phyloP scores from a whole-genome alignment of 2,888 invertebrate species.

The Pseudococcus longispinus region DNA sequence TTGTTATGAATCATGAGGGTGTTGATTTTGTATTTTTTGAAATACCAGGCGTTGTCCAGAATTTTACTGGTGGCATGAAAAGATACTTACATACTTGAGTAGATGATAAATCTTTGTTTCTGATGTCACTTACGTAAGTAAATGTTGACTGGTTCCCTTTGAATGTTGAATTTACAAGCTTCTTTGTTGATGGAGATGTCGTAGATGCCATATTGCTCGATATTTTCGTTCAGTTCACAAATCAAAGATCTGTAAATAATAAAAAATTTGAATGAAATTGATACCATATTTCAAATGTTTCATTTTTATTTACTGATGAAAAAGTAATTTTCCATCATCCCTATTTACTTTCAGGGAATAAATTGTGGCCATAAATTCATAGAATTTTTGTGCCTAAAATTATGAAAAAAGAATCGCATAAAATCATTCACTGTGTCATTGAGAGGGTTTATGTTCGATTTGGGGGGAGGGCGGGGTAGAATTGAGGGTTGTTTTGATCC shows the following conservation, averaged over 20 bases:
- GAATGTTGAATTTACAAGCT: constrained; percentile 67
- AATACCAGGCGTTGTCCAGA: neutral
- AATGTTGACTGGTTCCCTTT: constrained; percentile 73
- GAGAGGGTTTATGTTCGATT: too few species aligned
- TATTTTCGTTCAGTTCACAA: constrained; percentile 60
- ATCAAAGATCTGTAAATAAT: constrained; percentile 12
- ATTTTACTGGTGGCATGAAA: neutral
- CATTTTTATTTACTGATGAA: too few species aligned
- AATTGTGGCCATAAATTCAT: too few species aligned
- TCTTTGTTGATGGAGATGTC: constrained; percentile 67
- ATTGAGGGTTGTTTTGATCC: too few species aligned
- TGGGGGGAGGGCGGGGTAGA: too few species aligned
- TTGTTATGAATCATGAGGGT: neutral
- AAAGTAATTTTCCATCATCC: too few species aligned
- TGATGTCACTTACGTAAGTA: constrained; percentile 71
- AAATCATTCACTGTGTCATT: too few species aligned
- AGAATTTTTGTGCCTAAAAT: too few species aligned
- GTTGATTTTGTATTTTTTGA: neutral
- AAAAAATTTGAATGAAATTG: too few species aligned
- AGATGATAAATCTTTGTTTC: neutral
- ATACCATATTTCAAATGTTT: neutral
- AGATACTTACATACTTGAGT: neutral
- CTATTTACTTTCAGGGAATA: too few species aligned
- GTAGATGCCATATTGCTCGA: constrained; percentile 79
- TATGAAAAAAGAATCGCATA: too few species aligned